Conservation (phyloP, 2,797 vertebrate species). For the Pseudochirops cupreus region DNA sequence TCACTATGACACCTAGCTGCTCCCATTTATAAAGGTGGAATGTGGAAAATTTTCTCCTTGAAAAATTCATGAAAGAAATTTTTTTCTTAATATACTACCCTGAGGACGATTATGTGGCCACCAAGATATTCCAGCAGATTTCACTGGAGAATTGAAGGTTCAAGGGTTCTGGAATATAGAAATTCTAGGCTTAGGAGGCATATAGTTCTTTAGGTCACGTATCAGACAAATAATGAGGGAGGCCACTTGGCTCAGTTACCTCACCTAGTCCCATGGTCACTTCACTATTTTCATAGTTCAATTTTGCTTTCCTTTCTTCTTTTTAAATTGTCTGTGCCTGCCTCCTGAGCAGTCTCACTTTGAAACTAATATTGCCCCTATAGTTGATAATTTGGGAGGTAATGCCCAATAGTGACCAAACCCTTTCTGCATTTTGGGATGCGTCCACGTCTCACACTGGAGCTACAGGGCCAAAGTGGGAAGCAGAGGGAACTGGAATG, state of each 20-base stretch:
- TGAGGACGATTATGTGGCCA: neutral
- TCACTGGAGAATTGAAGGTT: slow-evolving; percentile 9
- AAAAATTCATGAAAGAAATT: neutral
- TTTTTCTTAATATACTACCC: neutral
- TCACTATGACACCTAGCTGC: neutral
- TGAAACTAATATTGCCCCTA: neutral
- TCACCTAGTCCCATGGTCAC: neutral
- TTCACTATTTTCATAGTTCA: neutral
- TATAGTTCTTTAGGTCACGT: neutral
- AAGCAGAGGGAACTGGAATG: neutral
- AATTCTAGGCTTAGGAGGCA: neutral
- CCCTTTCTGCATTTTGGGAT: slow-evolving; percentile 18
- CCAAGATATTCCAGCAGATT: slow-evolving; percentile 4
- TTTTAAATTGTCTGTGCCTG: neutral
- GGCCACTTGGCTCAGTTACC: neutral
- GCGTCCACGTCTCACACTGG: neutral
- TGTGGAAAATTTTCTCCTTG: neutral
- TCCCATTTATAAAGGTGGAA: neutral
- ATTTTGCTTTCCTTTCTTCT: neutral
- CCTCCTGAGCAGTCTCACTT: neutral
- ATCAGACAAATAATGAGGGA: neutral
- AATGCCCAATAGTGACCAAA: neutral
- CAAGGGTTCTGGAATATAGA: neutral
- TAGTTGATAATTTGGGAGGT: neutral
- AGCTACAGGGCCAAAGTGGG: neutral